phyloP scores from a whole-genome alignment of 2,113 vertebrate species.

The Calypte anna region DNA sequence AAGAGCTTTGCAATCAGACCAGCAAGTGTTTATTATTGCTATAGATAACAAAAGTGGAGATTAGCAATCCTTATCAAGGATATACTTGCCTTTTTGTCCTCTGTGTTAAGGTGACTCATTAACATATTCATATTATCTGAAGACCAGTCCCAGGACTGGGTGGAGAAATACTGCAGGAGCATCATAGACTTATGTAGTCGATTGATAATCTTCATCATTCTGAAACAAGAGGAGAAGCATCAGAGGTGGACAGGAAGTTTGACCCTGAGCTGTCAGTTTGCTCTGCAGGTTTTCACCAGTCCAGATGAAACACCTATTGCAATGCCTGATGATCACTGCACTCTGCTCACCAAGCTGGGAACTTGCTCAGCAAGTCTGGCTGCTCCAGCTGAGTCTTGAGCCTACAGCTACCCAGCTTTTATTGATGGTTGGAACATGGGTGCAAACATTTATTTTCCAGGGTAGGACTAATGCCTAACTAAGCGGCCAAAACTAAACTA shows the following conservation, averaged over 20 bases:
- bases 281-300: neutral
- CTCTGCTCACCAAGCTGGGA: neutral
- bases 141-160: conserved; percentile 93
- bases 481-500: neutral
- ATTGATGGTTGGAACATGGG: neutral
- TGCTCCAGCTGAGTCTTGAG: neutral
- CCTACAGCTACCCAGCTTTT: neutral
- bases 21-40: neutral
- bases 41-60: neutral
- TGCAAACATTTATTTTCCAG: neutral
- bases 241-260: neutral
- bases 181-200: conserved; percentile 86
- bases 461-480: neutral
- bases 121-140: conserved; percentile 91
- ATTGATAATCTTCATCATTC: conserved; percentile 92
- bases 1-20: neutral
- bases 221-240: conserved; percentile 35
- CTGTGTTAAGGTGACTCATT: conserved; percentile 86
- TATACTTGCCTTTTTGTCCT: conserved; percentile 86
- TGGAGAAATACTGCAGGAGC: conserved; percentile 92
- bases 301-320: neutral
- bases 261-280: neutral
- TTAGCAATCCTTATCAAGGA: neutral
- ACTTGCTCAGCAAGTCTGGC: neutral
- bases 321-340: neutral